Percentiles rank a stretch among this genome's conserved stretches.
phyloP scores from a whole-genome alignment of 2,797 vertebrate species.

The Sebastes baramenuke region DNA sequence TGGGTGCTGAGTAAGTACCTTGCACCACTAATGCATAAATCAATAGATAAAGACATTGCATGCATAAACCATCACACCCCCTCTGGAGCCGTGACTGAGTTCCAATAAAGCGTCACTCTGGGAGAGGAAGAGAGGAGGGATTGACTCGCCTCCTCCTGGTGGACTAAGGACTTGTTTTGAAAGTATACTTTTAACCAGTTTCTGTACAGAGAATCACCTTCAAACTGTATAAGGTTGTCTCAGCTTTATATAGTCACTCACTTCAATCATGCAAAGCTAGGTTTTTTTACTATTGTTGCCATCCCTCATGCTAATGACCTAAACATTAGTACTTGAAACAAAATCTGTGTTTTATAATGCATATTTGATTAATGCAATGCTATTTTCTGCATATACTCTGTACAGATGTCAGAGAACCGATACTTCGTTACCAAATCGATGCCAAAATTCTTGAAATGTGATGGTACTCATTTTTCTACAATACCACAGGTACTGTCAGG shows the following conservation, averaged over 20 bases:
- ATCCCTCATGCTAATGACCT: neutral
- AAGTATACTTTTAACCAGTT: neutral
- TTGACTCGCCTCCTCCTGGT: slow-evolving; percentile 30
- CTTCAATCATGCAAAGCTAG: neutral
- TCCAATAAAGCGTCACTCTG: slow-evolving; percentile 40
- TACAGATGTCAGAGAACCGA: neutral
- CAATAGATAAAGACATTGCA: slow-evolving; percentile 60
- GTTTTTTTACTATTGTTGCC: neutral
- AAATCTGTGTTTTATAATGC: neutral
- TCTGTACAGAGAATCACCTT: neutral
- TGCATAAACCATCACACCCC: slow-evolving; percentile 68
- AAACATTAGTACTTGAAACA: neutral
- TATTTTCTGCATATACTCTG: neutral
- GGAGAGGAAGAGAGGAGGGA: slow-evolving; percentile 11
- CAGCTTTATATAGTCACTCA: neutral
- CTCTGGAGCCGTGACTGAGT: slow-evolving; percentile 40
- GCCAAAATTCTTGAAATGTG: no score
- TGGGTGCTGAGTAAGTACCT: slow-evolving; percentile 62
- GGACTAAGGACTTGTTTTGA: neutral
- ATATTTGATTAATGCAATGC: neutral
- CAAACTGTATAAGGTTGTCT: neutral
- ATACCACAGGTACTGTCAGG: no score
- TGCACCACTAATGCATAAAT: slow-evolving; percentile 52
- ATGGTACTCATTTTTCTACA: no score
- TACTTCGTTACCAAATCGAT: no score